phyloP scores from a whole-genome alignment of 2,113 vertebrate genomes.

The Struthidea cinerea region DNA sequence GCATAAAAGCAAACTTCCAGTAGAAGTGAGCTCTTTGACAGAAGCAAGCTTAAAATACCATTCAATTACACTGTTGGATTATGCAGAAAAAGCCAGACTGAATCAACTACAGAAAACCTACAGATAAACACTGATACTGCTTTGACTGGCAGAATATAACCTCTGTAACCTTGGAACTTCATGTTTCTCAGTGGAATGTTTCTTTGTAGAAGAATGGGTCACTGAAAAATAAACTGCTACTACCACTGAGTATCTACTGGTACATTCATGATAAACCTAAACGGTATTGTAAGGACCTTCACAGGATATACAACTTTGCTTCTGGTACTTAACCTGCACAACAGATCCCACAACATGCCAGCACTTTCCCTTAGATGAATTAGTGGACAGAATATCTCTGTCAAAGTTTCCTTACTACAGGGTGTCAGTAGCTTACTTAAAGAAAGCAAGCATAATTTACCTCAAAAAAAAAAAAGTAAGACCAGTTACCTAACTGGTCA shows the following conservation, averaged over 20 bases:
- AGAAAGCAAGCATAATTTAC: background rate
- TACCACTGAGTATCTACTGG: background rate
- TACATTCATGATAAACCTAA: background rate
- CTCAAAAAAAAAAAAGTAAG: background rate
- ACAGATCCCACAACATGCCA: background rate
- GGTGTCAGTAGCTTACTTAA: background rate
- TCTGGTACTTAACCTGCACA: background rate
- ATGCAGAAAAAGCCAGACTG: background rate
- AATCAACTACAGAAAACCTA: background rate
- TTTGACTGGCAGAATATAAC: background rate
- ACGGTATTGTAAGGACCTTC: background rate
- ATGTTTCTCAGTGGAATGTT: background rate
- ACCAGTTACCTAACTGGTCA: background rate
- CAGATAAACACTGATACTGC: background rate
- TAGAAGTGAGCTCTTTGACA: background rate
- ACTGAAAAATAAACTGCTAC: background rate
- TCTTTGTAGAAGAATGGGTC: background rate
- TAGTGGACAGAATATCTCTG: background rate
- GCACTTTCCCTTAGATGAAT: background rate
- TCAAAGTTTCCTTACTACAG: background rate
- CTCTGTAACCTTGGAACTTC: background rate
- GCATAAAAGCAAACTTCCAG: background rate
- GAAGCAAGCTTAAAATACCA: background rate
- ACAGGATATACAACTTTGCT: background rate
- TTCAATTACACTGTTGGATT: rapidly evolving